These are phyloP conservation scores for Listrodromus nycthemerus DNA, from an alignment of 2,888 invertebrate species.

Conservation along the genomic window DNA sequence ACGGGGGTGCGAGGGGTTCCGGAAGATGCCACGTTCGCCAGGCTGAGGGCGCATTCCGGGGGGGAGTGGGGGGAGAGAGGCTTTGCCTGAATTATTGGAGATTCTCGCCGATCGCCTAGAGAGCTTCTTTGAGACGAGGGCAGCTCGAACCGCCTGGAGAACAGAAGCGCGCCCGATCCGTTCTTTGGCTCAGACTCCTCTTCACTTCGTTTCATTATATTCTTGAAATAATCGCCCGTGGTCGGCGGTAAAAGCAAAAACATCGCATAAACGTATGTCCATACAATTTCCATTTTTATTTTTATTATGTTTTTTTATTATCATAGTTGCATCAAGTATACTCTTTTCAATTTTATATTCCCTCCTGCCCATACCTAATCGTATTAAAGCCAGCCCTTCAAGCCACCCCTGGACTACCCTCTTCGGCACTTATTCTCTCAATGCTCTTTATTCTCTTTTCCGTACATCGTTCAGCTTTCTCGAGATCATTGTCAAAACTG, in stretches of 20 bases:
- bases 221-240: background rate
- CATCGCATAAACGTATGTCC: slow-evolving; percentile 16
- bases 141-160: background rate
- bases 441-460: slow-evolving; percentile 8
- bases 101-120: slow-evolving; percentile 18
- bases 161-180: background rate
- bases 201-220: slow-evolving; percentile 2
- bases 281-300: background rate
- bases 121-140: background rate
- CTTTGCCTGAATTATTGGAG: slow-evolving; percentile 32
- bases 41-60: background rate
- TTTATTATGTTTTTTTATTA: background rate
- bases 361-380: background rate
- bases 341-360: slow-evolving; percentile 10
- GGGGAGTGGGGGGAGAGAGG: background rate
- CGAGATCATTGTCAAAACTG: background rate
- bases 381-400: background rate
- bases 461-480: slow-evolving; percentile 19
- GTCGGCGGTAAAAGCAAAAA: slow-evolving; percentile 28
- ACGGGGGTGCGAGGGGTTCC: slow-evolving; percentile 9
- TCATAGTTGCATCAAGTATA: background rate
- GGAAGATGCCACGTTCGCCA: slow-evolving; percentile 3
- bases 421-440: background rate
- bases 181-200: background rate
- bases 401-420: background rate